These are phyloP conservation scores for Sternarchorhynchus goeldii DNA, from an alignment of 2,797 vertebrate species.

Conservation along the genomic window DNA sequence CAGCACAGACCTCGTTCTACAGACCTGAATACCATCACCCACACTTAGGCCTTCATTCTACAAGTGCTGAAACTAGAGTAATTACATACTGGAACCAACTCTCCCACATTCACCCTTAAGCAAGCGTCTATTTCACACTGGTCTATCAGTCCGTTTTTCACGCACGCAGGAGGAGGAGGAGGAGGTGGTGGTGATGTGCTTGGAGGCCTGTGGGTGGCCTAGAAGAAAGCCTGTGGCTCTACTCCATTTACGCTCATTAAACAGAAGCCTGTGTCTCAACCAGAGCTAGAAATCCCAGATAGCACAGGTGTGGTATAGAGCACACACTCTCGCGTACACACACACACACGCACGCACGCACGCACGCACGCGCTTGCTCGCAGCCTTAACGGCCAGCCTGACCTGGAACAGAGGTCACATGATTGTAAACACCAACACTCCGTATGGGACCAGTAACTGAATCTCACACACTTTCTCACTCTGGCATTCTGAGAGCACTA, in stretches of 20 bases:
- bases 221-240: constrained; percentile 39
- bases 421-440: constrained; percentile 37
- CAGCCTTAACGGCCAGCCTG: constrained; percentile 44
- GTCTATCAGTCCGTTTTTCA: neutral
- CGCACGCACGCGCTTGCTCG: constrained; percentile 41
- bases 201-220: constrained; percentile 48
- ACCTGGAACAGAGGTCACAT: constrained; percentile 32
- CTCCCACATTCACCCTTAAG: neutral
- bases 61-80: neutral
- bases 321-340: constrained; percentile 39
- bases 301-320: constrained; percentile 45
- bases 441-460: neutral
- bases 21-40: too few species aligned
- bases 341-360: constrained; percentile 30
- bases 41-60: too few species aligned
- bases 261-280: constrained; percentile 28
- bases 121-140: neutral
- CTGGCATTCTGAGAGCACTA: neutral
- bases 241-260: constrained; percentile 56
- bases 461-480: constrained; percentile 7
- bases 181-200: constrained; percentile 47
- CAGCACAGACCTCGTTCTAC: too few species aligned
- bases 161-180: constrained; percentile 40
- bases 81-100: neutral
- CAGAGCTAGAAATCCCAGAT: constrained; percentile 57